phyloP scores from a whole-genome alignment of 2,113 vertebrate species.

The Peromyscus polionotus region DNA sequence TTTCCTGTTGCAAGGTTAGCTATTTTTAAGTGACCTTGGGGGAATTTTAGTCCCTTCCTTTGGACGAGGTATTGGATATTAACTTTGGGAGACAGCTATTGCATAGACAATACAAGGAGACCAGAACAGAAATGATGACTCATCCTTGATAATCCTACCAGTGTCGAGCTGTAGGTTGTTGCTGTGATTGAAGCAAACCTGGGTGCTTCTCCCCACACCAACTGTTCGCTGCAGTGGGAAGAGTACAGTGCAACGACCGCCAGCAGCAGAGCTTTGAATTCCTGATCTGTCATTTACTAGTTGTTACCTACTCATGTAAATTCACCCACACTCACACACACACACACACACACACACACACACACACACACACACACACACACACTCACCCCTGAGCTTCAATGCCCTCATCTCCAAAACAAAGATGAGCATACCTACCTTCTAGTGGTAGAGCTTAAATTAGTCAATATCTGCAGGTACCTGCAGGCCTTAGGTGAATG shows the following conservation, averaged over 20 bases:
- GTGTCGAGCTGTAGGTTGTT: background rate
- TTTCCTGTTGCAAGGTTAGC: background rate
- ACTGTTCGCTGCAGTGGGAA: background rate
- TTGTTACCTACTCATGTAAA: background rate
- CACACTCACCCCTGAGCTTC: background rate
- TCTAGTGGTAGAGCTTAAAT: background rate
- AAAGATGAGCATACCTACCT: background rate
- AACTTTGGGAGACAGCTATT: background rate
- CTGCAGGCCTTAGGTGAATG: background rate
- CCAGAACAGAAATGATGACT: background rate
- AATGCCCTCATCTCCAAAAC: conserved; percentile 36
- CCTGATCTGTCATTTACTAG: background rate
- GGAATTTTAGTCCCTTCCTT: background rate
- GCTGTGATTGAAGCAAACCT: background rate
- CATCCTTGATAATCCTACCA: conserved; percentile 5
- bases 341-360: background rate
- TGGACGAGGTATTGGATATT: background rate
- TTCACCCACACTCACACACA: background rate
- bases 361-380: background rate
- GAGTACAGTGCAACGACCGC: background rate
- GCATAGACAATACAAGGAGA: background rate
- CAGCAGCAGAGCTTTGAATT: background rate
- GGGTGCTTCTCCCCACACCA: background rate
- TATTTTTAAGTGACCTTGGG: background rate
- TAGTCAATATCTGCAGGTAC: background rate